Percentiles rank a stretch among this genome's conserved stretches.
phyloP scores from a whole-genome alignment of 2,113 vertebrate species.

The Lycaon pictus region DNA sequence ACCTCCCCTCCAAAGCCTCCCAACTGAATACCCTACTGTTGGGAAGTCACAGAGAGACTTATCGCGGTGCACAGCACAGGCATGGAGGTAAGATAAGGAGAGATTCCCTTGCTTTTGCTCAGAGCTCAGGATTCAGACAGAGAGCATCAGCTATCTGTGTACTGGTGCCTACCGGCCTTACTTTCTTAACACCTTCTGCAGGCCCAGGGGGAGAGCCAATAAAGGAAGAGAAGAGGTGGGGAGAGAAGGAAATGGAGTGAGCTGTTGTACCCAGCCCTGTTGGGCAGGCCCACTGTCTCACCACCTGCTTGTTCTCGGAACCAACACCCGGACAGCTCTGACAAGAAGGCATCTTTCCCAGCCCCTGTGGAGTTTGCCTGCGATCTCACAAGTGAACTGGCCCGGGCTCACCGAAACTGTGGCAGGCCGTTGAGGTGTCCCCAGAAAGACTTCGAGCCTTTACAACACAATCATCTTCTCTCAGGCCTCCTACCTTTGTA shows the following conservation, averaged over 20 bases:
- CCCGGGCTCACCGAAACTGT: neutral
- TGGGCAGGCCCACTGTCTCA: too few relatives aligned
- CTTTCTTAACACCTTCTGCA: constrained; percentile 5
- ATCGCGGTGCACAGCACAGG: neutral
- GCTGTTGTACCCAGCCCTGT: accelerated
- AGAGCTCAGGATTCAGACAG: neutral
- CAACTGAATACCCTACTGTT: neutral
- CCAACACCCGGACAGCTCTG: accelerated
- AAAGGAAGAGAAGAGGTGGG: neutral
- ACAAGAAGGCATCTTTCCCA: neutral
- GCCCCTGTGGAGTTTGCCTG: neutral
- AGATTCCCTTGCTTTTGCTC: neutral
- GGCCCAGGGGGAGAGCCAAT: neutral
- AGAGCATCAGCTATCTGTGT: neutral
- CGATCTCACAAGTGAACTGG: neutral
- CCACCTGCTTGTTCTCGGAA: too few relatives aligned
- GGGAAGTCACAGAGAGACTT: neutral
- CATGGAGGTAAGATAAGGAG: neutral
- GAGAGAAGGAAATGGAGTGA: neutral
- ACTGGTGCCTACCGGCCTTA: neutral
- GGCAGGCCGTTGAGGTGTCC: neutral
- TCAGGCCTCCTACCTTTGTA: neutral
- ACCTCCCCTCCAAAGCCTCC: neutral
- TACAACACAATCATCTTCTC: neutral
- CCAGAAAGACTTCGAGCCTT: neutral